Evolutionary conservation across 2,113 vertebrate species (phyloP).

Genomic region (Megalops atlanticus): DNA sequence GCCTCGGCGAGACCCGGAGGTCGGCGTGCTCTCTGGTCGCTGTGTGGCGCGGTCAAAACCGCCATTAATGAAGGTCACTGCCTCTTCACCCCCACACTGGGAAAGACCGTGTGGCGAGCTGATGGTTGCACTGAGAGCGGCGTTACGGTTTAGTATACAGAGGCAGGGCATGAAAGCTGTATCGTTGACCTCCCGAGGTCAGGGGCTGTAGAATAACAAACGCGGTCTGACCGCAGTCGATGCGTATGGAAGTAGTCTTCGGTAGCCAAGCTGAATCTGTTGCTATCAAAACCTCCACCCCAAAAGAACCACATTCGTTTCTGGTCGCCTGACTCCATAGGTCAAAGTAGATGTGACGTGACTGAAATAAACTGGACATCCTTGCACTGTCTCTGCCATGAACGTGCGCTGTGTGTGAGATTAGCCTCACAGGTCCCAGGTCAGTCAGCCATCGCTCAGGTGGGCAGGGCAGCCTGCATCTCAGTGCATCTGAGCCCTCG

Average conservation of each 20-base stretch:
- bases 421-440: too few relatives aligned
- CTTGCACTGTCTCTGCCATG: too few relatives aligned
- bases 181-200: neutral
- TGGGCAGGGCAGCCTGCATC: too few relatives aligned
- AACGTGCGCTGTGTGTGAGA: too few relatives aligned
- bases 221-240: neutral
- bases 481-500: neutral
- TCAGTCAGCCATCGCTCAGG: too few relatives aligned
- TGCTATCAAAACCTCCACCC: neutral
- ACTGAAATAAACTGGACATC: too few relatives aligned
- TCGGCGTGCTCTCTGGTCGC: too few relatives aligned
- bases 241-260: too few relatives aligned
- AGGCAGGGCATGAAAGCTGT: neutral
- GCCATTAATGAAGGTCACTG: neutral
- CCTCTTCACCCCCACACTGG: neutral
- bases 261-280: neutral
- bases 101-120: neutral
- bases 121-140: neutral
- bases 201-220: neutral
- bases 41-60: neutral
- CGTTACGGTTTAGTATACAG: neutral
- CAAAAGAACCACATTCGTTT: neutral
- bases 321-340: neutral
- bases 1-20: too few relatives aligned
- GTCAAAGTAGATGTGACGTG: neutral